These are phyloP conservation scores for Tor tambroides DNA, from an alignment of 2,113 vertebrate genomes.

Conservation along the genomic window DNA sequence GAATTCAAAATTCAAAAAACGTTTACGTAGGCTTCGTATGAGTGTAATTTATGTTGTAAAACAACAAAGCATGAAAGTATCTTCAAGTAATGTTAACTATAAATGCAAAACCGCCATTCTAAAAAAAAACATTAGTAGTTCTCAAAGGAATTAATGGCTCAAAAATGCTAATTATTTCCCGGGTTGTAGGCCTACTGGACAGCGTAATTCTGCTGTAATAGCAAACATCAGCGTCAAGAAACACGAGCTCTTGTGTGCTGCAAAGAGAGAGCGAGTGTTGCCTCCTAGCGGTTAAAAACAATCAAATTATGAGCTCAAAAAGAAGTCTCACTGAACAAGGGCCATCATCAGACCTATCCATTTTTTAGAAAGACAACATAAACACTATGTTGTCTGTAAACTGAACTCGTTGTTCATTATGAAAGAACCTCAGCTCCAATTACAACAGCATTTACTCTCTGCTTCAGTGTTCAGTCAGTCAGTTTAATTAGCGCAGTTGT, in stretches of 20 bases:
- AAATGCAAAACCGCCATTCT: no score
- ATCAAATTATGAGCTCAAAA: background rate
- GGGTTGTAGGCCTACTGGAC: background rate
- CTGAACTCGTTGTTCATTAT: background rate
- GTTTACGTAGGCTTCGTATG: no score
- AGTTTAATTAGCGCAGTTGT: constrained; percentile 17
- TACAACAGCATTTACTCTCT: background rate
- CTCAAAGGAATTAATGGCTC: no score
- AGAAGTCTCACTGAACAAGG: no score
- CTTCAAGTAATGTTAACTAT: no score
- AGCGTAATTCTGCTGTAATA: background rate
- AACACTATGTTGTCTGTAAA: background rate
- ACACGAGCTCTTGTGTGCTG: background rate
- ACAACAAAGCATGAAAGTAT: no score
- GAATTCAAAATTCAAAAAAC: no score
- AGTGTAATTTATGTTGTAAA: no score
- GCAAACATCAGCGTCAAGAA: background rate
- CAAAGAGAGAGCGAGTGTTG: background rate
- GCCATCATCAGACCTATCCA: background rate
- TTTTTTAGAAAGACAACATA: background rate
- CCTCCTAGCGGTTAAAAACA: background rate
- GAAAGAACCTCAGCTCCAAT: background rate
- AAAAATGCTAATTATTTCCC: no score
- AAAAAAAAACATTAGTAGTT: no score
- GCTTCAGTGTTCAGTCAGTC: background rate